Percentiles rank a stretch among this genome's conserved stretches.
Conservation (phyloP, 2,888 invertebrate species). For the Ichneumoninae sp. region DNA sequence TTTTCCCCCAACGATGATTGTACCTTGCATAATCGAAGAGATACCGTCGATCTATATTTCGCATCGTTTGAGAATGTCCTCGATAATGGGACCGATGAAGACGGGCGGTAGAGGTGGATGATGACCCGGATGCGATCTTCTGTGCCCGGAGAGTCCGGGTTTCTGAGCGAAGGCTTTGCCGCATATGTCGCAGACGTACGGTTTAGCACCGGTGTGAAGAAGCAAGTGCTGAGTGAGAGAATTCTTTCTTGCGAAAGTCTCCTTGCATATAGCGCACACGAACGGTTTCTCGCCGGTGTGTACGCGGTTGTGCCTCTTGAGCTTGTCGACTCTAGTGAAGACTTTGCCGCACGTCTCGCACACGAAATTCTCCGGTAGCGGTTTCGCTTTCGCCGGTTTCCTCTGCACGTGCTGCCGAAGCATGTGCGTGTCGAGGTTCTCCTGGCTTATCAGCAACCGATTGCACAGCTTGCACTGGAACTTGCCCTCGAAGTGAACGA, state of each 20-base stretch:
- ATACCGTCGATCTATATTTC: slow-evolving; percentile 20
- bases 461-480: slow-evolving; percentile 81
- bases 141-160: slow-evolving; percentile 81
- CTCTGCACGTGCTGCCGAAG: slow-evolving; percentile 76
- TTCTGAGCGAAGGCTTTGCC: slow-evolving; percentile 82
- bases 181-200: slow-evolving; percentile 82
- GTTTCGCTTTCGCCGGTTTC: not conserved
- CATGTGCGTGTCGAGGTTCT: slow-evolving; percentile 83
- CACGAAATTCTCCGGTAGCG: slow-evolving; percentile 75
- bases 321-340: slow-evolving; percentile 76
- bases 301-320: slow-evolving; percentile 80
- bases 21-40: slow-evolving; percentile 9
- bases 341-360: slow-evolving; percentile 83
- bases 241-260: slow-evolving; percentile 79
- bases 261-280: slow-evolving; percentile 78
- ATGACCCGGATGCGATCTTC: slow-evolving; percentile 81
- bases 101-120: slow-evolving; percentile 81
- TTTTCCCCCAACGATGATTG: not conserved
- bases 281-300: slow-evolving; percentile 81
- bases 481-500: slow-evolving; percentile 80
- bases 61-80: slow-evolving; percentile 70
- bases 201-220: slow-evolving; percentile 80
- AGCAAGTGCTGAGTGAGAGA: slow-evolving; percentile 81
- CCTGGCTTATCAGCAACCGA: slow-evolving; percentile 82
- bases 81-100: slow-evolving; percentile 79